A percentile compares a stretch with the other conserved stretches of the same genome.
Conservation (phyloP, 2,888 invertebrate species). For the Aphidius colemani region DNA sequence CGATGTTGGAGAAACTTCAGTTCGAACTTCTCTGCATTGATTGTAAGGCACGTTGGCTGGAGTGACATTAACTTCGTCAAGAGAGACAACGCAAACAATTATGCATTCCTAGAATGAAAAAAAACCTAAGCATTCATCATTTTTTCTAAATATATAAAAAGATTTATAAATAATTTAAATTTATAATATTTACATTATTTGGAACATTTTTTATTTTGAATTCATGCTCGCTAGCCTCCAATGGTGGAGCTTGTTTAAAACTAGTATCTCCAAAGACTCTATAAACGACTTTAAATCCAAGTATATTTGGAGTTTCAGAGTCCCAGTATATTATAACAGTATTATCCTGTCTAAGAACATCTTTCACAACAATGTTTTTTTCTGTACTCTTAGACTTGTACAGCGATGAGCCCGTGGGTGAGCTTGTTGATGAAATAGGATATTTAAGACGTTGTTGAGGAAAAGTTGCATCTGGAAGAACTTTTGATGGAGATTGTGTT, state of each 20-base stretch:
- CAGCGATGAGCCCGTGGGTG: constrained; percentile 61
- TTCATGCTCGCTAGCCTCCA: constrained; percentile 87
- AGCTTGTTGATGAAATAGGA: constrained; percentile 69
- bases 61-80: constrained; percentile 86
- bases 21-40: constrained; percentile 88
- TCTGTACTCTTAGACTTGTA: constrained; percentile 69
- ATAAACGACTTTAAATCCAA: constrained; percentile 89
- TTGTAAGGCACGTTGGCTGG: constrained; percentile 84
- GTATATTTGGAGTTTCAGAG: constrained; percentile 81
- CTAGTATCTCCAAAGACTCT: constrained; percentile 86
- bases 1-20: constrained; percentile 79
- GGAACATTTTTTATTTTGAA: constrained; percentile 93
- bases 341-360: constrained; percentile 83
- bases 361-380: constrained; percentile 83
- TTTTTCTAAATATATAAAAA: not conserved
- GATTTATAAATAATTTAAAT: not conserved
- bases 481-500: constrained; percentile 43
- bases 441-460: constrained; percentile 66
- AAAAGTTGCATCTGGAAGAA: constrained; percentile 41
- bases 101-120: constrained; percentile 77
- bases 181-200: constrained; percentile 71
- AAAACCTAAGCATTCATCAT: not conserved
- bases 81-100: constrained; percentile 88
- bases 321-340: constrained; percentile 92
- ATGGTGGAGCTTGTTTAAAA: constrained; percentile 87